These are phyloP conservation scores for Drosophila oshimai DNA, from an alignment of 1,140 invertebrate species.

Conservation along the genomic window DNA sequence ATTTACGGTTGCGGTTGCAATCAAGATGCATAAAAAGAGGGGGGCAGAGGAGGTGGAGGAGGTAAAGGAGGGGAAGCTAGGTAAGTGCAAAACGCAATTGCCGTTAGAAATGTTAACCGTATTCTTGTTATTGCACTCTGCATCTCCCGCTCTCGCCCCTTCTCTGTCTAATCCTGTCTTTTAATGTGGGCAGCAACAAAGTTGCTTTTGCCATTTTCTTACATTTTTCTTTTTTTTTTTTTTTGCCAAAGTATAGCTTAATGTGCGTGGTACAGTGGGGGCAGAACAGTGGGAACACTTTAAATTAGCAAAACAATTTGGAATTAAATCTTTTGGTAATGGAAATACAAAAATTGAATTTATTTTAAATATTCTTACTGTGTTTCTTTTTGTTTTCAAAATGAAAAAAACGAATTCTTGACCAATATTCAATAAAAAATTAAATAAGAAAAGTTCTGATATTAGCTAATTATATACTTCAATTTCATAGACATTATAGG, in stretches of 20 bases:
- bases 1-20: constrained; percentile 29
- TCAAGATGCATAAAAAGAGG: constrained; percentile 27
- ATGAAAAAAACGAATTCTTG: no score
- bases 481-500: no score
- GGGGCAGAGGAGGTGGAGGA: neutral
- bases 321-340: neutral
- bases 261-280: constrained; percentile 10
- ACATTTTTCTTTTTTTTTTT: constrained; percentile 1
- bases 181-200: constrained; percentile 37
- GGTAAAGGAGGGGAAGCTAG: constrained; percentile 3
- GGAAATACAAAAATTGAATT: neutral
- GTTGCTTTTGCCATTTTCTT: constrained; percentile 23
- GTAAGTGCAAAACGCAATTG: constrained; percentile 25
- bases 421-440: no score
- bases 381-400: no score
- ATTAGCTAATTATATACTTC: no score
- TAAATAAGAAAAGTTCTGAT: no score
- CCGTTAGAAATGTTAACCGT: constrained; percentile 50
- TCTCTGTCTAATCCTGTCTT: neutral
- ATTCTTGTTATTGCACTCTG: constrained; percentile 33
- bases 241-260: no score
- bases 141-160: neutral
- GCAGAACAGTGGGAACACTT: neutral
- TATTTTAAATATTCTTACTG: no score
- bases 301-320: neutral